phyloP scores from a whole-genome alignment of 1,140 invertebrate species.

The Pentalonia nigronervosa region DNA sequence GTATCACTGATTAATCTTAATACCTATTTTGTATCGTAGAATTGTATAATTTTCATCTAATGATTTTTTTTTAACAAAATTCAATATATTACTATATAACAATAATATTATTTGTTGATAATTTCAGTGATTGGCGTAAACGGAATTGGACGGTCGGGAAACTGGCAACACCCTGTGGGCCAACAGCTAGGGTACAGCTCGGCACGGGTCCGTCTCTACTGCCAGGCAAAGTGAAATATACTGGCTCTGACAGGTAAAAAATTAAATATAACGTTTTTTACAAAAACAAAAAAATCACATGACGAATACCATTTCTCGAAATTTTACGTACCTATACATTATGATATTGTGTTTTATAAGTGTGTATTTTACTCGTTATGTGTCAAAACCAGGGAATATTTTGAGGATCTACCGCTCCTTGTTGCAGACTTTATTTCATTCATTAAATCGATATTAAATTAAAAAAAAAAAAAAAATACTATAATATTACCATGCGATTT shows the following conservation, averaged over 20 bases:
- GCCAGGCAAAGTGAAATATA: slow-evolving; percentile 75
- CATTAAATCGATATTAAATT: background rate
- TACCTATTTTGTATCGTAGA: background rate
- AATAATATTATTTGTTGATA: background rate
- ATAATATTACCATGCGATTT: too few relatives aligned
- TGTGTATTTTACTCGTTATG: background rate
- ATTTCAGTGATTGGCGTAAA: slow-evolving; percentile 58
- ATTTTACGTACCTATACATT: background rate
- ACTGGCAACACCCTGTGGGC: slow-evolving; percentile 92
- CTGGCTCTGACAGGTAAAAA: slow-evolving; percentile 68
- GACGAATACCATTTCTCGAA: background rate
- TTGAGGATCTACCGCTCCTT: background rate
- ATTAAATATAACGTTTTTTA: background rate
- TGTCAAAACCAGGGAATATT: background rate
- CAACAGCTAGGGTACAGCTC: slow-evolving; percentile 78
- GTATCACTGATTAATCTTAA: background rate
- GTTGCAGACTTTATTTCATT: background rate
- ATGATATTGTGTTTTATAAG: background rate
- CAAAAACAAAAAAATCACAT: background rate
- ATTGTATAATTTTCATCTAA: background rate
- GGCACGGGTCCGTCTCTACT: slow-evolving; percentile 76
- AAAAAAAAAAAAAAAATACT: too few relatives aligned
- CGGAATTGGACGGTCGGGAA: slow-evolving; percentile 73
- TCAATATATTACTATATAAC: background rate
- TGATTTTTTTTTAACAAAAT: background rate